Conservation (phyloP, 2,113 vertebrate species). For the human (Homo sapiens) region GRCh38 chr9:114196001-114196500, state of each 20-base stretch:
- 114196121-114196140: background rate
- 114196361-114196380: background rate
- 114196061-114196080: background rate
- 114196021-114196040: background rate
- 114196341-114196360: background rate
- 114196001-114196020: constrained; percentile 92
- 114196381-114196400: background rate
- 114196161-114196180: background rate
- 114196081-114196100: background rate
- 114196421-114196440: background rate
- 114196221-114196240: background rate
- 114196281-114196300: background rate
- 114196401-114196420: background rate
- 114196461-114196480: background rate
- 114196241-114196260: background rate
- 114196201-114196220: background rate
- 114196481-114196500: background rate
- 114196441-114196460: background rate
- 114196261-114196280: background rate
- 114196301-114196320: background rate
- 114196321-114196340: fast-evolving
- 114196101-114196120: background rate
- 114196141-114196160: background rate
- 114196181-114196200: background rate
- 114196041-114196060: background rate